These are phyloP conservation scores for Tromatobia lineatoria DNA, from an alignment of 2,888 invertebrate species.

Conservation along the genomic window DNA sequence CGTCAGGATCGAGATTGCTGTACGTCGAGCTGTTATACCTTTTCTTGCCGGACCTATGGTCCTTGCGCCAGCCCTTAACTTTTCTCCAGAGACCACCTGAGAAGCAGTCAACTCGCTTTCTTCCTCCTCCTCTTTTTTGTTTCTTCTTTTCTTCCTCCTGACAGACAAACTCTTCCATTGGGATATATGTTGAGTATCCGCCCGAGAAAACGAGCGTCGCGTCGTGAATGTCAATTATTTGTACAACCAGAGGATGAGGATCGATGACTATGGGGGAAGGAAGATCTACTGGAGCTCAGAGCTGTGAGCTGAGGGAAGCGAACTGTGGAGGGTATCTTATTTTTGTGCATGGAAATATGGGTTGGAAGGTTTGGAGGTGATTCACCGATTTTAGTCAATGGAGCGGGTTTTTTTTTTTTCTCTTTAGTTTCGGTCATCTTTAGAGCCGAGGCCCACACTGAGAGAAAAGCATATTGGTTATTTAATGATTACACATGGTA, in stretches of 20 bases:
- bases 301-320: background rate
- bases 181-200: slow-evolving; percentile 44
- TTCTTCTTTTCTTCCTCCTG: slow-evolving; percentile 18
- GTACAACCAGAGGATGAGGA: slow-evolving; percentile 14
- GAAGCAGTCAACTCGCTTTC: slow-evolving; percentile 52
- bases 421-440: too few species aligned
- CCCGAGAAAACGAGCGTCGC: slow-evolving; percentile 30
- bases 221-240: slow-evolving; percentile 54
- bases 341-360: background rate
- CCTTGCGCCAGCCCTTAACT: slow-evolving; percentile 48
- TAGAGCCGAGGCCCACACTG: too few species aligned
- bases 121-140: slow-evolving; percentile 17
- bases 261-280: background rate
- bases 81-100: slow-evolving; percentile 54
- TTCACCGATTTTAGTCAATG: too few species aligned
- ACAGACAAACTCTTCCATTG: slow-evolving; percentile 46
- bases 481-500: too few species aligned
- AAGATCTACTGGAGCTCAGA: background rate
- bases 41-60: slow-evolving; percentile 38
- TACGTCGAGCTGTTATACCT: slow-evolving; percentile 58
- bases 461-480: too few species aligned
- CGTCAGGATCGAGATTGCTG: slow-evolving; percentile 58
- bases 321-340: too few species aligned
- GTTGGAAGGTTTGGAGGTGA: too few species aligned
- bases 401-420: too few species aligned